These are phyloP conservation scores for Mycogona germanica DNA, from an alignment of 2,888 invertebrate genomes.

Conservation along the genomic window DNA sequence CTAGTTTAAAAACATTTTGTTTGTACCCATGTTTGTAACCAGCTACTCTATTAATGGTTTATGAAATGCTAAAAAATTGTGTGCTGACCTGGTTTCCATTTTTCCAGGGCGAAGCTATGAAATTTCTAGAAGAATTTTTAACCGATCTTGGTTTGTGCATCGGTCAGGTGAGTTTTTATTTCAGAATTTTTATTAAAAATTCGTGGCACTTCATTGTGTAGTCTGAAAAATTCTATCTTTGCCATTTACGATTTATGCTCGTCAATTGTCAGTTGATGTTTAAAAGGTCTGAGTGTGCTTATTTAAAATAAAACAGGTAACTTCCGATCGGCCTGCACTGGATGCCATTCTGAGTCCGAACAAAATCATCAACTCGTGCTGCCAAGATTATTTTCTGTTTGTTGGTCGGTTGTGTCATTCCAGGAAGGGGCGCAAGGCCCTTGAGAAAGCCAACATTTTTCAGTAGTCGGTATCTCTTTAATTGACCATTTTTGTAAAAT, in stretches of 20 bases:
- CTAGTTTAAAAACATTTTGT: no score
- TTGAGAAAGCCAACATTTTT: conserved; percentile 61
- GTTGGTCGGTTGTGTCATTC: conserved; percentile 58
- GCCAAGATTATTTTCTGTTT: conserved; percentile 89
- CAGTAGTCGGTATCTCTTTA: conserved; percentile 46
- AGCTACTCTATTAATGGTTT: conserved; percentile 37
- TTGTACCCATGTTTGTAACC: conserved; percentile 24
- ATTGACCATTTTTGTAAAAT: background rate
- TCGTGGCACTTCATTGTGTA: background rate
- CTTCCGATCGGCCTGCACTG: conserved; percentile 47
- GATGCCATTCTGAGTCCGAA: conserved; percentile 80
- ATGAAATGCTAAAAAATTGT: conserved; percentile 28
- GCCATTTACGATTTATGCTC: background rate
- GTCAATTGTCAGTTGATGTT: background rate
- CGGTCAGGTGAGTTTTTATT: conserved; percentile 28
- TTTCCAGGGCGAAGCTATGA: conserved; percentile 51
- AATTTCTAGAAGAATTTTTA: conserved; percentile 62
- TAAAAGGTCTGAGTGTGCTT: no score
- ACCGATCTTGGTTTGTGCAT: conserved; percentile 41
- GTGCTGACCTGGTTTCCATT: conserved; percentile 8
- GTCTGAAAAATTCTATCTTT: background rate
- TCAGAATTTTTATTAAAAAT: background rate
- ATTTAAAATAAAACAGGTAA: conserved; percentile 9
- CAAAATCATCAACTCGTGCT: conserved; percentile 75
- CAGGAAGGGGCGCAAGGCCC: conserved; percentile 39